A percentile compares a stretch with the other conserved stretches of the same genome.
Evolutionary conservation across 2,113 vertebrate genomes (phyloP).

Genomic region (Ammospiza nelsoni): DNA sequence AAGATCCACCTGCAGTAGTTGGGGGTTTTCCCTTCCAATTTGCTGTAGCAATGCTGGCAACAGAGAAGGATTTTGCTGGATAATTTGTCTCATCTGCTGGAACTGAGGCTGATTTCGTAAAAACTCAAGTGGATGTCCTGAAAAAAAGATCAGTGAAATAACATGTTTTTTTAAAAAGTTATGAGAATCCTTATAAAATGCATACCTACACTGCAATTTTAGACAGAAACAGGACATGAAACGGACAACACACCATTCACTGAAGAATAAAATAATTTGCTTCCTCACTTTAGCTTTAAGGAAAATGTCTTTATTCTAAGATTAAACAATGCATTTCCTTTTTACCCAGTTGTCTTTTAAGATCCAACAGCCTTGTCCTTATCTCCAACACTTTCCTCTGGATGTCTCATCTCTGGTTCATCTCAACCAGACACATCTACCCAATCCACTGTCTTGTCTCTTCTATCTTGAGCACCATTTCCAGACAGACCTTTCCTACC

Average conservation of each 20-base stretch:
- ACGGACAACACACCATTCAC: not conserved
- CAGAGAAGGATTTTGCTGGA: slow-evolving; percentile 94
- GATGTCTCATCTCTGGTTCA: not conserved
- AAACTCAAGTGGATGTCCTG: slow-evolving; percentile 93
- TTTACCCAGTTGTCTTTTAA: not conserved
- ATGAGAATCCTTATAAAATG: not conserved
- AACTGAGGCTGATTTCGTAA: slow-evolving; percentile 95
- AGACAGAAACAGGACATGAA: not conserved
- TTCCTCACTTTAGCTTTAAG: not conserved
- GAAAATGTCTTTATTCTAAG: not conserved
- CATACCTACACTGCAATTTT: not conserved
- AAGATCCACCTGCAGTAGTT: slow-evolving; percentile 87
- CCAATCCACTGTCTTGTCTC: not conserved
- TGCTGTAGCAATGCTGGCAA: slow-evolving; percentile 93
- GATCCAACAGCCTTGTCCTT: not conserved
- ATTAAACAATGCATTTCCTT: not conserved
- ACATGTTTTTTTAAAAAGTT: not conserved
- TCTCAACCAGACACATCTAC: not conserved
- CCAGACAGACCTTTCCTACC: not conserved
- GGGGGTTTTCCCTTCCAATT: slow-evolving; percentile 94
- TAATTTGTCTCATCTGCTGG: slow-evolving; percentile 96
- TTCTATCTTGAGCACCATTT: not conserved
- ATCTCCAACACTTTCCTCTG: not conserved
- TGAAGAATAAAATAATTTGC: not conserved
- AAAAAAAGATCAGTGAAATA: not conserved